A percentile compares a stretch with the other conserved stretches of the same genome.
These are phyloP conservation scores for Lagocephalus sceleratus DNA, from an alignment of 2,797 vertebrate species.

Conservation along the genomic window DNA sequence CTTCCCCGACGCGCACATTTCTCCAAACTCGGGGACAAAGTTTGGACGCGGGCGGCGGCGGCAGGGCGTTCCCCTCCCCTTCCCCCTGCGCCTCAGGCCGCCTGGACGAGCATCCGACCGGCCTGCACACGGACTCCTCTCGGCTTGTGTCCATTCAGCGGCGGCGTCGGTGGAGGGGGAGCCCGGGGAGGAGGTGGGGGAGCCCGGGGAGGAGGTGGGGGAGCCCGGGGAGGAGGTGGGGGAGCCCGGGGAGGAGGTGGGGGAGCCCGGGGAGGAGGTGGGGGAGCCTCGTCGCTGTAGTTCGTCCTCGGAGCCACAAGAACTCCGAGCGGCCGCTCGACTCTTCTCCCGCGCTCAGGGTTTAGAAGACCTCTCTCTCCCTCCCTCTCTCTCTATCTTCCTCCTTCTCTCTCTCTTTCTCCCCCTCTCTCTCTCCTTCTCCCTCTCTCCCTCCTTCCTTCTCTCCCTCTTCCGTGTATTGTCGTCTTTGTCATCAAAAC, in stretches of 20 bases:
- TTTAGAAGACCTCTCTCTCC: constrained; percentile 52
- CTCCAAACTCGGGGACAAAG: constrained; percentile 66
- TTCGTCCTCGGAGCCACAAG: constrained; percentile 50
- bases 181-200: too few relatives aligned
- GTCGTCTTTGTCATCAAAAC: too few relatives aligned
- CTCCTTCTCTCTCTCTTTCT: constrained; percentile 22
- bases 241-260: too few relatives aligned
- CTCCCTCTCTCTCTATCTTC: constrained; percentile 29
- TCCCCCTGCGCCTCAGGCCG: constrained; percentile 35
- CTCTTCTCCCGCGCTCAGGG: constrained; percentile 61
- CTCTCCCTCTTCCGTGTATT: too few relatives aligned
- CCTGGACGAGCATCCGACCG: constrained; percentile 34
- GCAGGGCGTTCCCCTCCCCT: constrained; percentile 73
- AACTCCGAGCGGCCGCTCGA: constrained; percentile 33
- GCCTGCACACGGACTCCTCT: constrained; percentile 23
- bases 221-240: too few relatives aligned
- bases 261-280: too few relatives aligned
- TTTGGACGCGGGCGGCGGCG: constrained; percentile 67
- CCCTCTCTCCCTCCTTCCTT: background rate
- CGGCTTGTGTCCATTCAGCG: constrained; percentile 50
- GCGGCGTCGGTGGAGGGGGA: constrained; percentile 2
- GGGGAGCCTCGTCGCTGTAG: too few relatives aligned
- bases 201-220: too few relatives aligned
- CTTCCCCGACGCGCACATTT: constrained; percentile 43
- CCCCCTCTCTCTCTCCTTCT: constrained; percentile 39